Conservation (phyloP, 2,797 vertebrate species). For the Varecia variegata region DNA sequence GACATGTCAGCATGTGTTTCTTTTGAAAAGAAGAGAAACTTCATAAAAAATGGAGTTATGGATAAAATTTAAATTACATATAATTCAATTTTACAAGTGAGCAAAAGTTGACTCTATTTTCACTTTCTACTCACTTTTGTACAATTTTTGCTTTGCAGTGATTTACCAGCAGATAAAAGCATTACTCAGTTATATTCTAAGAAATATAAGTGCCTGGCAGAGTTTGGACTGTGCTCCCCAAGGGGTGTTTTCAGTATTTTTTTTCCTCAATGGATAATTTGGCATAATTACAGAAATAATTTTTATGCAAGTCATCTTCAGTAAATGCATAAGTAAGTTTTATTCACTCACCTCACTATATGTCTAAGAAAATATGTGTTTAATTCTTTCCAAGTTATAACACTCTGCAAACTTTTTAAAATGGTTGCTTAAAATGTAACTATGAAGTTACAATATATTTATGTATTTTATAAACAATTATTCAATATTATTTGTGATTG, state of each 20-base stretch:
- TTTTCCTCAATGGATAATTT: neutral
- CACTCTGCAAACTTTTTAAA: neutral
- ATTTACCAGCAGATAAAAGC: neutral
- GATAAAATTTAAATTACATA: neutral
- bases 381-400: neutral
- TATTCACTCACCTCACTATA: neutral
- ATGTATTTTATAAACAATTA: neutral
- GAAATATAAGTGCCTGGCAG: neutral
- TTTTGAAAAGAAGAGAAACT: neutral
- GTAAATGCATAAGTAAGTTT: neutral
- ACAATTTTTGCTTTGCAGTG: neutral
- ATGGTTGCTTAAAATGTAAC: neutral
- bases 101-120: neutral
- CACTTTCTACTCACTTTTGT: neutral
- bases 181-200: neutral
- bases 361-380: neutral
- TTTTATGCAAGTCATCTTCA: conserved; percentile 15
- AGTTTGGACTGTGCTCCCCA: neutral
- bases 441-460: neutral
- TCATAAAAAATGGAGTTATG: neutral
- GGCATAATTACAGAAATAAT: neutral
- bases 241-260: neutral
- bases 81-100: neutral
- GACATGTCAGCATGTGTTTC: neutral
- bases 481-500: neutral